A percentile compares a stretch with the other conserved stretches of the same genome.
Conservation (phyloP, 2,888 invertebrate genomes). For the Amphimallon solstitiale region DNA sequence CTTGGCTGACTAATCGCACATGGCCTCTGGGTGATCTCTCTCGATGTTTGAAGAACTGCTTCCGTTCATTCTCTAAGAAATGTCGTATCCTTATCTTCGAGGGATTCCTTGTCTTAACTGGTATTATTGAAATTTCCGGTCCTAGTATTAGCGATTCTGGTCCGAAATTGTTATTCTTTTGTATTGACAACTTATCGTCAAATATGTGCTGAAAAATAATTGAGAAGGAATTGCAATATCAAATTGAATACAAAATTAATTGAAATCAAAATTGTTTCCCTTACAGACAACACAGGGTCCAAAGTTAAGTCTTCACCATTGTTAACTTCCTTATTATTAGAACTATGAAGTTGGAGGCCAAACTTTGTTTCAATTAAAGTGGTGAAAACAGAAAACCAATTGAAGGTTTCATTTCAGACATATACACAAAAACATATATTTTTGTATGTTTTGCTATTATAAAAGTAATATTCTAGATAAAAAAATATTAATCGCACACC, state of each 20-base stretch:
- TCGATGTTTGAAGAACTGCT: neutral
- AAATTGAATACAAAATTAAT: neutral
- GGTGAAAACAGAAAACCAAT: too few relatives aligned
- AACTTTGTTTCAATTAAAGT: too few relatives aligned
- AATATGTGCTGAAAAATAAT: constrained; percentile 7
- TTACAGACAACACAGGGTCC: too few relatives aligned
- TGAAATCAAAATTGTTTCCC: too few relatives aligned
- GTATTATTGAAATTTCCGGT: constrained; percentile 45
- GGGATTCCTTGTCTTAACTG: constrained; percentile 36
- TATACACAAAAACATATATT: too few relatives aligned
- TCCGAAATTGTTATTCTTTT: neutral
- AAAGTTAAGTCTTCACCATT: too few relatives aligned
- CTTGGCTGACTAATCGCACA: constrained; percentile 55
- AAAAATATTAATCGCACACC: too few relatives aligned
- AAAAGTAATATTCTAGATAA: too few relatives aligned
- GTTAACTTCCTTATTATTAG: too few relatives aligned
- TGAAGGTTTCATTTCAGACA: too few relatives aligned
- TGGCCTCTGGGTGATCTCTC: constrained; percentile 49
- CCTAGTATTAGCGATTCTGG: constrained; percentile 17
- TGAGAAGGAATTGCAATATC: neutral
- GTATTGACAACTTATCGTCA: constrained; percentile 12
- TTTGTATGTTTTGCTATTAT: too few relatives aligned
- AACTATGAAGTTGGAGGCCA: too few relatives aligned
- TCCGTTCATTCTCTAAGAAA: neutral
- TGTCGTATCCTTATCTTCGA: constrained; percentile 12